Percentiles rank a stretch among this genome's conserved stretches.
phyloP scores from a whole-genome alignment of 1,140 invertebrate species.

The Brachionus manjavacas region DNA sequence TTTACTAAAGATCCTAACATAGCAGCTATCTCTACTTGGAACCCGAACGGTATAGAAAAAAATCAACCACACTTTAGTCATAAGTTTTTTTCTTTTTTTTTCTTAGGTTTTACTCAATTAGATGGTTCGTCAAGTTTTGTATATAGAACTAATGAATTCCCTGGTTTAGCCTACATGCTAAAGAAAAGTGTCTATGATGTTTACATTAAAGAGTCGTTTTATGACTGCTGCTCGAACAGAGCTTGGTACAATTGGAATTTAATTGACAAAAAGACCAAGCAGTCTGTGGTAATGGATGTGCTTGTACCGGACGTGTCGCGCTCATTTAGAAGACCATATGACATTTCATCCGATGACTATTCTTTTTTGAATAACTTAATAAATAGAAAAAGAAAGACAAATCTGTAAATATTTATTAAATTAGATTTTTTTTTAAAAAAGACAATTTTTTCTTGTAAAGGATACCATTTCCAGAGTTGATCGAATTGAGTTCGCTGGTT shows the following conservation, averaged over 20 bases:
- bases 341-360: conserved; percentile 42
- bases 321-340: conserved; percentile 49
- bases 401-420: conserved; percentile 48
- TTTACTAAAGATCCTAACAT: conserved; percentile 55
- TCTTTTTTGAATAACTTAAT: conserved; percentile 44
- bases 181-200: conserved; percentile 46
- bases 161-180: conserved; percentile 52
- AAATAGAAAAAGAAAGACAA: conserved; percentile 48
- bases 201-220: conserved; percentile 45
- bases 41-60: conserved; percentile 58
- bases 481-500: neutral
- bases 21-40: conserved; percentile 58
- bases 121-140: conserved; percentile 48
- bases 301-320: conserved; percentile 53
- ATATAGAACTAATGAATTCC: conserved; percentile 52
- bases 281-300: conserved; percentile 44
- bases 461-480: neutral
- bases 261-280: conserved; percentile 30
- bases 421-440: neutral
- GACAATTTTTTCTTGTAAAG: neutral
- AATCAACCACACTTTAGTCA: neutral
- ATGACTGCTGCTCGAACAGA: conserved; percentile 48
- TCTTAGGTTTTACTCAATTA: conserved; percentile 50
- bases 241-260: conserved; percentile 51
- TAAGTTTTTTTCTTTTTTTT: neutral